These are phyloP conservation scores for Halcyon smyrnensis DNA, from an alignment of 2,797 vertebrate genomes.

Conservation along the genomic window DNA sequence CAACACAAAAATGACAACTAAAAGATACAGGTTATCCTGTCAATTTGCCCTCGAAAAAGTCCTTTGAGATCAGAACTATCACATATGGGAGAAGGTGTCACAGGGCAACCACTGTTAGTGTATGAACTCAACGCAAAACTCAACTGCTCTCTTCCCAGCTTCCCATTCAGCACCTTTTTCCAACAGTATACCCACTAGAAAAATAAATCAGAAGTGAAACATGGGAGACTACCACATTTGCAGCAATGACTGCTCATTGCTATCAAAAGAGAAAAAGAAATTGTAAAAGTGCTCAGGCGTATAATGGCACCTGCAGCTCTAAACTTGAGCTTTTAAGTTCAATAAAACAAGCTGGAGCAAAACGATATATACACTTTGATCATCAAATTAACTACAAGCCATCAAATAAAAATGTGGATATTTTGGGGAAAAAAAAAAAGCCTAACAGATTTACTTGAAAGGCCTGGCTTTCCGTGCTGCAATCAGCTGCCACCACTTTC, in stretches of 20 bases:
- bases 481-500: neutral
- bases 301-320: neutral
- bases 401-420: neutral
- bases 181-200: neutral
- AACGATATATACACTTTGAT: neutral
- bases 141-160: neutral
- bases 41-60: neutral
- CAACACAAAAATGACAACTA: neutral
- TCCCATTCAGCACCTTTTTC: neutral
- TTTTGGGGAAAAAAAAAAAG: neutral
- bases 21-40: neutral
- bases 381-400: neutral
- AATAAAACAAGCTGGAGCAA: neutral
- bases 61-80: neutral
- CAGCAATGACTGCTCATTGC: neutral
- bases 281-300: neutral
- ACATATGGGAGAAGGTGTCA: neutral
- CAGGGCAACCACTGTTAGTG: neutral
- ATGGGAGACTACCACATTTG: neutral
- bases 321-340: neutral
- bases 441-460: neutral
- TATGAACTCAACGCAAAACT: neutral
- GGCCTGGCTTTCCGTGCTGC: neutral
- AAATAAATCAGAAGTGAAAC: neutral
- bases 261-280: neutral